Evolutionary conservation across 2,113 vertebrate genomes (phyloP), one percentile per base, ranked within the genome.

Genomic region (Ochotona princeps): DNA sequence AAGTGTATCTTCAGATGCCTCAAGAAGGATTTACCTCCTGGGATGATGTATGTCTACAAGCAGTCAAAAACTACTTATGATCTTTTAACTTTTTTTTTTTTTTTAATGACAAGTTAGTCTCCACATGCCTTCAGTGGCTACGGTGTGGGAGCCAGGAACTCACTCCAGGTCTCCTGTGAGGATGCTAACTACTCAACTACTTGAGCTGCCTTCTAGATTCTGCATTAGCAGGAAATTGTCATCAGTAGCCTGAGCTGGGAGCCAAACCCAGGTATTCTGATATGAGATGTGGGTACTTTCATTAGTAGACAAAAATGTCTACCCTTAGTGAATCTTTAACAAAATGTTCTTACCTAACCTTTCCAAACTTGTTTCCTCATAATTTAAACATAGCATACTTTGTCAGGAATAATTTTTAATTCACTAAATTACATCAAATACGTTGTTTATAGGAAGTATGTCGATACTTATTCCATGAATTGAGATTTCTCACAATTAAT

Each of bases 401-500:
- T 35, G 30, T 11, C 2, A 75, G 82, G 4, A 92, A 61, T 92
- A 80, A 89, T 57, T 93, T 89, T 90, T 72, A 89, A 87, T 82
- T 82, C 10, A 88, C 89, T 72, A 90, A 80, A 65, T 83, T 93
- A 89, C 76, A 63, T 11, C 32, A 49, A 86, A 60, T 83, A 26
- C 38, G 86, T 87, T 94, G 44, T 79, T 44, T 87, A 91, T 63
- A n/a, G 74, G 38, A 90, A 83, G 15, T 78, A 38, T 44, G 12
- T 89, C 67, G 82, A 54, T 7, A 89, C 9, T 78, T 91, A 80
- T 74, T 93, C 86, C 12, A 44, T 26, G 75, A 93, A 82, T 2
- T 88, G 38, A 66, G 74, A 78, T 35, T 86, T 90, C 28, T 95
- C 66, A 86, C 60, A 20, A 90, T 87, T 90, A 80, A 72, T 28